These are phyloP conservation scores for Serranus cabrilla DNA, from an alignment of 2,797 vertebrate genomes.

Conservation along the genomic window DNA sequence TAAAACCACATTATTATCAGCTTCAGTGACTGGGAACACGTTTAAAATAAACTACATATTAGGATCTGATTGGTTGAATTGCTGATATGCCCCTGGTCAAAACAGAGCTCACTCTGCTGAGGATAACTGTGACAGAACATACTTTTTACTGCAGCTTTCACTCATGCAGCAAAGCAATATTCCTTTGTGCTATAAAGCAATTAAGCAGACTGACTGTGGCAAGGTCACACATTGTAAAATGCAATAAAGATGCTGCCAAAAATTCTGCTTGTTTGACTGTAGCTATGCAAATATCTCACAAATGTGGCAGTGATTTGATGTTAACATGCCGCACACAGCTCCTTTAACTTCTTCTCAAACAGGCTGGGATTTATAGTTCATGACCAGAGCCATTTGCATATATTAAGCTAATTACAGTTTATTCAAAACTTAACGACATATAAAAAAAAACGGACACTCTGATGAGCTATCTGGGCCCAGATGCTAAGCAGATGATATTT, in stretches of 20 bases:
- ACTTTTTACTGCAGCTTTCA: not conserved
- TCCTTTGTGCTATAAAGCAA: slow-evolving; percentile 26
- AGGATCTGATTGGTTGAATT: not conserved
- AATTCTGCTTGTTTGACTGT: not conserved
- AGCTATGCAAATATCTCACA: slow-evolving; percentile 13
- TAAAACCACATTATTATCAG: not conserved
- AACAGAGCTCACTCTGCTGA: not conserved
- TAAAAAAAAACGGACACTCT: too few species aligned
- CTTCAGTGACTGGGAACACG: not conserved
- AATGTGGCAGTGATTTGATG: slow-evolving; percentile 17
- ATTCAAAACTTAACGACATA: too few species aligned
- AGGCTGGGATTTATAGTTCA: not conserved
- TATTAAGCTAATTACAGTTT: not conserved
- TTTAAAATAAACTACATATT: not conserved
- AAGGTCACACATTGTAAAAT: slow-evolving; percentile 28
- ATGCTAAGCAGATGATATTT: too few species aligned
- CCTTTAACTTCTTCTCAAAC: not conserved
- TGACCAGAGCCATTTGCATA: not conserved
- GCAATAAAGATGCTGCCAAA: slow-evolving; percentile 26
- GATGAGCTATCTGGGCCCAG: too few species aligned
- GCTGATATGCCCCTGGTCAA: not conserved
- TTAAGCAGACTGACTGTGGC: not conserved
- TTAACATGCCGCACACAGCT: not conserved
- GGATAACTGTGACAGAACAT: not conserved
- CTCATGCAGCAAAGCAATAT: not conserved